Evolutionary conservation across 2,888 invertebrate genomes (phyloP).

Genomic region (Neuroscelio doddi): DNA sequence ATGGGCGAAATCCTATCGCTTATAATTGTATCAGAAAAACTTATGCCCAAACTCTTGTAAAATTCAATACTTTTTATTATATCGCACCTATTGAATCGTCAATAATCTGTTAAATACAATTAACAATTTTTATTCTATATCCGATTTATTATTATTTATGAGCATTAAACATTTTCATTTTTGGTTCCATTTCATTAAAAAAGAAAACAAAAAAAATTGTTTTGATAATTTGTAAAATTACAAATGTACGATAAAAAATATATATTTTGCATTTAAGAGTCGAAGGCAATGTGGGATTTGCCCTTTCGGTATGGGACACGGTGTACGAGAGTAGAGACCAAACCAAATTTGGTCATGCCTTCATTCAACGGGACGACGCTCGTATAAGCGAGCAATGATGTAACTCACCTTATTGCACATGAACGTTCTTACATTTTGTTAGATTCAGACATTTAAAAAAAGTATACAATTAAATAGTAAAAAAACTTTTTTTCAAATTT

Average conservation of each 20-base stretch:
- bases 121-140: too few species aligned
- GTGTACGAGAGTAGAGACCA: constrained; percentile 50
- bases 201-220: too few species aligned
- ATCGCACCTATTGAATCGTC: too few species aligned
- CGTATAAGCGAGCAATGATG: constrained; percentile 50
- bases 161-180: too few species aligned
- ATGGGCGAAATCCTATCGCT: constrained; percentile 4
- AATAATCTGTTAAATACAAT: too few species aligned
- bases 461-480: too few species aligned
- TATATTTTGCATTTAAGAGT: too few species aligned
- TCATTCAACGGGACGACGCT: constrained; percentile 58
- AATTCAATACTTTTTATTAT: constrained; percentile 4
- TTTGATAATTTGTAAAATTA: too few species aligned
- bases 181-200: too few species aligned
- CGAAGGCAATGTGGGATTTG: constrained; percentile 9
- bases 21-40: constrained; percentile 17
- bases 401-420: constrained; percentile 42
- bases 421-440: constrained; percentile 32
- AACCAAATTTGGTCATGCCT: constrained; percentile 66
- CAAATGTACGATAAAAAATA: constrained; percentile 2
- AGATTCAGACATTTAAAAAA: background rate
- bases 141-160: too few species aligned
- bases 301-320: constrained; percentile 23
- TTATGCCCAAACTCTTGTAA: constrained; percentile 15
- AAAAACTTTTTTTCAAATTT: too few species aligned